These are phyloP conservation scores for Diachasma alloeum DNA, from an alignment of 1,140 invertebrate genomes.

Conservation along the genomic window DNA sequence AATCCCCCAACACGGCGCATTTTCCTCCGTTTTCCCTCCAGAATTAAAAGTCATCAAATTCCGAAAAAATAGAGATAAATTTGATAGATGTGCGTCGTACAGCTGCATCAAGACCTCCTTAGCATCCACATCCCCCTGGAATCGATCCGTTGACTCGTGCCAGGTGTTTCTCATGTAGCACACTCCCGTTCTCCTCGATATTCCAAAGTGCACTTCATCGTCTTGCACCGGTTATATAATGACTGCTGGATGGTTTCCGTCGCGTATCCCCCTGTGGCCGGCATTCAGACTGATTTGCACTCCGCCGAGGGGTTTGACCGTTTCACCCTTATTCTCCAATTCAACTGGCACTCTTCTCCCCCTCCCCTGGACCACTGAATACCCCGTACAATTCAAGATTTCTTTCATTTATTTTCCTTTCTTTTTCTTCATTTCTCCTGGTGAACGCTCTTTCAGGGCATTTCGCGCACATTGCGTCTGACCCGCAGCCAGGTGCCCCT, in stretches of 20 bases:
- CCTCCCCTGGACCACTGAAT: background rate
- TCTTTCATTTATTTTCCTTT: background rate
- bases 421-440: background rate
- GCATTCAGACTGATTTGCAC: constrained; percentile 6
- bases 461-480: background rate
- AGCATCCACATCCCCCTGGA: background rate
- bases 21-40: too few species aligned
- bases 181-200: background rate
- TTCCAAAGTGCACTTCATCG: background rate
- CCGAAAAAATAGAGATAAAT: background rate
- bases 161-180: background rate
- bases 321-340: background rate
- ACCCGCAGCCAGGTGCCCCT: constrained; percentile 18
- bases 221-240: constrained; percentile 12
- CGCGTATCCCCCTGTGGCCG: background rate
- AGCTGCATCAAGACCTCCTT: constrained; percentile 9
- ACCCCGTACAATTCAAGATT: background rate
- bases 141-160: constrained; percentile 18
- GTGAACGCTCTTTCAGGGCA: background rate
- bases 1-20: too few species aligned
- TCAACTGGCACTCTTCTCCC: background rate
- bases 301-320: constrained; percentile 9
- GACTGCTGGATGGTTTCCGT: constrained; percentile 3
- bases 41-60: too few species aligned
- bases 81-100: constrained; percentile 9